A percentile compares a stretch with the other conserved stretches of the same genome.
phyloP scores from a whole-genome alignment of 2,113 vertebrate species.

The Phoxinus phoxinus region DNA sequence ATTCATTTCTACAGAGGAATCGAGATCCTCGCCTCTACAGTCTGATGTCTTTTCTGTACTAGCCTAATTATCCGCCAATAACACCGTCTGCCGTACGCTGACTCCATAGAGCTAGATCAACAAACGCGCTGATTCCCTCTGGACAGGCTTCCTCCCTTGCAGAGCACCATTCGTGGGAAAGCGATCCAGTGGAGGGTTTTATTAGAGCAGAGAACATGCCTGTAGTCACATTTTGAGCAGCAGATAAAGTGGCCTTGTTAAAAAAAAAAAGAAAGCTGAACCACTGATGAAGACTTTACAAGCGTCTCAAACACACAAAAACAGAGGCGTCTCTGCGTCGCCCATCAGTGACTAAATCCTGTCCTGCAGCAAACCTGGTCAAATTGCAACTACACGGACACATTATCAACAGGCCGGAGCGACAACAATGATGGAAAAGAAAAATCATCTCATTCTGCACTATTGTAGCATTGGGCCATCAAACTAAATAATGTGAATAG shows the following conservation, averaged over 20 bases:
- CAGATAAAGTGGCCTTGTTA: neutral
- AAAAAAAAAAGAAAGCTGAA: neutral
- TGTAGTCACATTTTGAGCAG: conserved; percentile 22
- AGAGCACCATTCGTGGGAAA: conserved; percentile 47
- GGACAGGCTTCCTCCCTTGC: conserved; percentile 29
- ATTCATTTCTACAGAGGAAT: conserved; percentile 5
- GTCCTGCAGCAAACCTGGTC: neutral
- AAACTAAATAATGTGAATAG: too few species aligned
- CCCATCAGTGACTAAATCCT: neutral
- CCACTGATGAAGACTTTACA: conserved; percentile 5
- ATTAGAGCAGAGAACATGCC: conserved; percentile 22
- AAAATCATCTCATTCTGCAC: neutral
- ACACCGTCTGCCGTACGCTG: conserved; percentile 1
- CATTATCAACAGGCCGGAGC: neutral
- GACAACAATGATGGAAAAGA: too few species aligned
- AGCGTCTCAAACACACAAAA: neutral
- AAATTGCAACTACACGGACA: neutral
- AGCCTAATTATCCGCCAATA: conserved; percentile 10
- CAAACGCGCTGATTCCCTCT: conserved; percentile 26
- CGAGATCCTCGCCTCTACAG: neutral
- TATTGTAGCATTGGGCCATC: neutral
- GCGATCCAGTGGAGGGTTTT: neutral
- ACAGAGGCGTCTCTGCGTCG: neutral
- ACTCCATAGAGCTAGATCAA: conserved; percentile 37
- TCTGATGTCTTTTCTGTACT: conserved; percentile 30